phyloP scores from a whole-genome alignment of 1,140 invertebrate species.

The Argopecten irradians region DNA sequence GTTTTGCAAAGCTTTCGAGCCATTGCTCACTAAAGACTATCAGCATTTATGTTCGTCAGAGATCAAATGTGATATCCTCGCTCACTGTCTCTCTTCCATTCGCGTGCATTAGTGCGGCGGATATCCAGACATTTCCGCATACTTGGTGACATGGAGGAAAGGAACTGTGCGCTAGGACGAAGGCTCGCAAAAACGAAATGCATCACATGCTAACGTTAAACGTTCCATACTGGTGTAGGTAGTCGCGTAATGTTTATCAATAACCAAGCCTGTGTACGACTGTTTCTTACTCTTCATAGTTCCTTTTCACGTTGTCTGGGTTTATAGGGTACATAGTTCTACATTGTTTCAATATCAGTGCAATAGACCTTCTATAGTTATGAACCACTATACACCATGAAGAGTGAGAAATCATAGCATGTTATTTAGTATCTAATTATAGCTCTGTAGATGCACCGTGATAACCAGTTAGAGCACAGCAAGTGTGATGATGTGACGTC shows the following conservation, averaged over 20 bases:
- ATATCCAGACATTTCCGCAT: neutral
- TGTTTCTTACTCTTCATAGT: neutral
- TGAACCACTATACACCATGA: neutral
- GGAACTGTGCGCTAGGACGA: neutral
- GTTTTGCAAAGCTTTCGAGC: neutral
- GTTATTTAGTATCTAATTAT: neutral
- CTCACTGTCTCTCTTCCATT: neutral
- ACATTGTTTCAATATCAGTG: neutral
- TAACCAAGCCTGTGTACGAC: neutral
- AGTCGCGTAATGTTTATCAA: neutral
- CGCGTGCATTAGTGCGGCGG: conserved; percentile 5
- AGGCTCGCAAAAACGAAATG: neutral
- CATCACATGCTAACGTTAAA: neutral
- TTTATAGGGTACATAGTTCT: neutral
- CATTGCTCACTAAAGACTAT: neutral
- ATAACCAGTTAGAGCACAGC: neutral
- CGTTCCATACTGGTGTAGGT: neutral
- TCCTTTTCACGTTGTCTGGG: neutral
- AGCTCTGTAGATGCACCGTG: neutral
- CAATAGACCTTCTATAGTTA: neutral
- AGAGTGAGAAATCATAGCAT: neutral
- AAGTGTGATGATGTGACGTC: neutral
- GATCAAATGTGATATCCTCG: neutral
- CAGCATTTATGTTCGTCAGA: neutral
- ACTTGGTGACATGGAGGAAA: neutral